These are phyloP conservation scores for Arrhamphus sclerolepis DNA, from an alignment of 2,797 vertebrate genomes.

Conservation along the genomic window DNA sequence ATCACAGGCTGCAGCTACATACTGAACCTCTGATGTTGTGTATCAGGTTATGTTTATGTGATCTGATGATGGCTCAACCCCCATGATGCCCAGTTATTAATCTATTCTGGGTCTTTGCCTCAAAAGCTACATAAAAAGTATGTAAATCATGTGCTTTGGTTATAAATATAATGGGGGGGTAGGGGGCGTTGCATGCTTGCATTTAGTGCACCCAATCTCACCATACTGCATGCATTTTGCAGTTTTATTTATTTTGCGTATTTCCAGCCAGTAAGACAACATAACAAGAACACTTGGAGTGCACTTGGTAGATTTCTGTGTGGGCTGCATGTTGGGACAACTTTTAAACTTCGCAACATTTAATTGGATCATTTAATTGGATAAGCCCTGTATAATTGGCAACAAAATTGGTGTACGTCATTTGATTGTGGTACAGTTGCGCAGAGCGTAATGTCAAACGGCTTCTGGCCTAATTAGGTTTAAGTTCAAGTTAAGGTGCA, in stretches of 20 bases:
- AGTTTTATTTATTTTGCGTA: neutral
- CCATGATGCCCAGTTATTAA: constrained; percentile 10
- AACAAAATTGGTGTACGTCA: constrained; percentile 13
- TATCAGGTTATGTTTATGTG: constrained; percentile 27
- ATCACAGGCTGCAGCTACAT: constrained; percentile 24
- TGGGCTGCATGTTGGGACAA: constrained; percentile 1
- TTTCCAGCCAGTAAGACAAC: too few species aligned
- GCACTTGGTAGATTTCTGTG: neutral
- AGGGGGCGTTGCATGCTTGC: neutral
- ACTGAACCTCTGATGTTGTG: constrained; percentile 16
- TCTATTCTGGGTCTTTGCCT: constrained; percentile 16
- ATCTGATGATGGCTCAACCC: constrained; percentile 6
- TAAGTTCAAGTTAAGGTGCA: constrained; percentile 18
- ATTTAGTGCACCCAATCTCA: neutral
- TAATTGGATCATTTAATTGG: constrained; percentile 37
- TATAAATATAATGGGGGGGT: neutral
- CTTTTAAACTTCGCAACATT: constrained; percentile 18
- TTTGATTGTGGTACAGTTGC: constrained; percentile 24
- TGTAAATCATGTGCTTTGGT: constrained; percentile 1
- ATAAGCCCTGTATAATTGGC: constrained; percentile 28
- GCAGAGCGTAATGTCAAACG: constrained; percentile 14
- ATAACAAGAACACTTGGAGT: neutral
- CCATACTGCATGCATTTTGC: neutral
- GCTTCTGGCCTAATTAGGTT: constrained; percentile 37
- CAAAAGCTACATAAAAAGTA: neutral